Base-by-base conservation (phyloP, 1,140 invertebrate genomes). In the Bombyx mandarina region DNA sequence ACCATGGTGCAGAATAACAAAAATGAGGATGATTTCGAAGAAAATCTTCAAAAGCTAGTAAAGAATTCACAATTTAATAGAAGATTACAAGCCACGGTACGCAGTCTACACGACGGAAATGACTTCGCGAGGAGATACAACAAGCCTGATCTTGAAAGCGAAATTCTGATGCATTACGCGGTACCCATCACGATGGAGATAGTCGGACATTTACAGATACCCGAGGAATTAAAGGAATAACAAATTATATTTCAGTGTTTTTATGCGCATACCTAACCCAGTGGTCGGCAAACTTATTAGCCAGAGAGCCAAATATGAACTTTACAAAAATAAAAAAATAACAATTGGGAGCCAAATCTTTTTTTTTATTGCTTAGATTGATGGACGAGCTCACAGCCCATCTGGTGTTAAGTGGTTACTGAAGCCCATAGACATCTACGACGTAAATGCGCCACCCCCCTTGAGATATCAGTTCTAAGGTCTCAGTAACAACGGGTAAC, bases 101-200 rank as follows among this genome's bases (percentile, higher is more conserved):
- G 49, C 6, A 9, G 50, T 18, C 22, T 60, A 10, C 58, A 60
- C 44, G 47, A 46, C 7, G 53, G 54, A 42, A 6, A 47, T 6
- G 58, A 18, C 7, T 1, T 12, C n/a, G 12, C 8, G 6, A 46
- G 61, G 2, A 58, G 57, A 56, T 43, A 35, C 6, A 62, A 35
- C 18, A 42, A 46, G 18, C 7, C 44, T 0, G 35, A 61, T 48
- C n/a, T 46, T 9, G 62, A 58, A 9, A 46, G 49, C 8, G 60
- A 65, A 7, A 10, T 67, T 1, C 12, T 67, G 6, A 42, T 65
- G 12, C 57, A 65, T 46, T 45, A 67, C 43, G 66, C 55, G 49
- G 52, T 67, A 9, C 66, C 66, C 51, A 43, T 67, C 7, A 9
- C 9, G 2, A 48, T 64, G 51, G 58, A 60, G 8, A 46, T 67